Evolutionary conservation across 2,113 vertebrate species (phyloP), one percentile per base, ranked within the genome.

Genomic region (Prunella himalayana): DNA sequence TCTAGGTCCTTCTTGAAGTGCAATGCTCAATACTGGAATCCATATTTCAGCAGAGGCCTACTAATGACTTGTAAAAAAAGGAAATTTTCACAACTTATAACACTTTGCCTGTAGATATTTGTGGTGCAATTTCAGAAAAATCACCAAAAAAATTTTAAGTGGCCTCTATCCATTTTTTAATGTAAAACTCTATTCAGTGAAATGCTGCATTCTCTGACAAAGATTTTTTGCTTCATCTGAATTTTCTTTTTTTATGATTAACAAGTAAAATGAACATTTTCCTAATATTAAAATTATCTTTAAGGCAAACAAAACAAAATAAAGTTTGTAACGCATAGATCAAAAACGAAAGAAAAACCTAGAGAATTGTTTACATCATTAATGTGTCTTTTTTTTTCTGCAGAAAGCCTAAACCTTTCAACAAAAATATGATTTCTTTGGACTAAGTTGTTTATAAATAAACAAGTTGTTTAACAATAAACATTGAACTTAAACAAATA

Each of bases 321-420:
- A 24, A 82, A 70, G 2, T 61, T 64, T 60, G 35, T 61, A 79
- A 66, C 66, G 39, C 17, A 56, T 4, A n/a, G 10, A 42, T 53
- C 20, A 81, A 88, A 82, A 71, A 30, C 6, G 25, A 37, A 73
- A 80, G n/a, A 49, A 69, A 92, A 92, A 45, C 7, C 3, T 22
- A 17, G 17, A 66, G 6, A 70, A 17, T 13, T 65, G 6, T 41
- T 81, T 64, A 31, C 83, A 33, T 60, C 49, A 35, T 47, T 51
- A 47, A 35, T 9, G 25, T 45, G 25, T 0, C 4, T 18, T 11
- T 37, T 42, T 72, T 27, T 3, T 5, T 4, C 9, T 8, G 1
- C 9, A 33, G 33, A 69, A 86, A 64, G 41, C 10, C 2, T 56
- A 75, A 61, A 20, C 30, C 5, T 66, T 82, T 79, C 33, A 70